These are phyloP conservation scores for Rafetus swinhoei DNA, from an alignment of 2,113 vertebrate species.

Conservation along the genomic window DNA sequence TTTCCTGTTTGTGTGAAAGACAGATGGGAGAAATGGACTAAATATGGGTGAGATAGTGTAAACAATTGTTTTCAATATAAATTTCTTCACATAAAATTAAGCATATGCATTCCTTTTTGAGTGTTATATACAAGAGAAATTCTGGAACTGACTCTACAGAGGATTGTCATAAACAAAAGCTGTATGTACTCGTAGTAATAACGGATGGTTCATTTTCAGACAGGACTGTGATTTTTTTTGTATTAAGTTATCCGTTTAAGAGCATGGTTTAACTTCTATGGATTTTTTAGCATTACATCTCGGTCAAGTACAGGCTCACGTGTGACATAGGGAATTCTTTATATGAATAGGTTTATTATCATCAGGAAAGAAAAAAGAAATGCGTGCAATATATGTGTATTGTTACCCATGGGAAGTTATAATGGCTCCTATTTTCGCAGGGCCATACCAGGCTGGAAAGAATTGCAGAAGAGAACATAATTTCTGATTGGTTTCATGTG, in stretches of 20 bases:
- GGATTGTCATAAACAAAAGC: neutral
- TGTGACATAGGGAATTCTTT: neutral
- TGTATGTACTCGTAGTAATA: neutral
- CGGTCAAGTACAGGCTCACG: neutral
- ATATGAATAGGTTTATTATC: neutral
- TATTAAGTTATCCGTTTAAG: neutral
- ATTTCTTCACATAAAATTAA: neutral
- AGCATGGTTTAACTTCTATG: neutral
- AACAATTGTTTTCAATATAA: neutral
- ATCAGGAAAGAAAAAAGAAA: neutral
- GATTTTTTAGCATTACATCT: neutral
- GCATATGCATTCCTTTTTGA: neutral
- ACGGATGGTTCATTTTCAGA: neutral
- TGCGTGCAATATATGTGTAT: neutral
- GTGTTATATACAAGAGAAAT: neutral
- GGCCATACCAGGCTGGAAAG: neutral
- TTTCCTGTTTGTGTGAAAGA: accelerated
- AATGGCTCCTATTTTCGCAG: neutral
- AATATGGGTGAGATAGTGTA: neutral
- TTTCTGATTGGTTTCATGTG: neutral
- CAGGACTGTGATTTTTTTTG: neutral
- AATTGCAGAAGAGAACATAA: neutral
- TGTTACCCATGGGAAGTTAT: neutral
- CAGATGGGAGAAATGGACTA: neutral
- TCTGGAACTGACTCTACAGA: neutral